Base-by-base conservation (phyloP, 2,113 vertebrate genomes). In the Dryoscopus gambensis region DNA sequence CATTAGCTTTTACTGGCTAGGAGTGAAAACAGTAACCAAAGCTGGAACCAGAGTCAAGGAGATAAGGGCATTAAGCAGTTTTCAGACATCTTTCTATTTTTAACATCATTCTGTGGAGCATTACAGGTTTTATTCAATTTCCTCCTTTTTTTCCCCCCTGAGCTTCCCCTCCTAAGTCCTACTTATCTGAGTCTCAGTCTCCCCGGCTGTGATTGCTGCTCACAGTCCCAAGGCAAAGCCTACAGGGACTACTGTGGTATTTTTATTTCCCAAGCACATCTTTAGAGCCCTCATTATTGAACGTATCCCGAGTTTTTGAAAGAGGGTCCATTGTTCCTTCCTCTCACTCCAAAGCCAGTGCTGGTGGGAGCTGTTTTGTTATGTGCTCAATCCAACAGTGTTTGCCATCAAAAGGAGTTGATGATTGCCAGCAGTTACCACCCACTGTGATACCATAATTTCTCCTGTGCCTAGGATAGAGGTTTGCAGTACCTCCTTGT, bases 1-100 rank as follows among this genome's bases (percentile, higher is more conserved):
- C 94, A 74, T 97, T 96, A 95, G 87, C 86, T 82, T 97, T 97
- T 95, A 63, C 78, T 94, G 90, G 68, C 92, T 88, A 90, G 94
- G 90, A 96, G 92, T 89, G 94, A 94, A 97, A 97, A 95, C 95
- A 95, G 95, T 89, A 93, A 97, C 93, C 75, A 94, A 95, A 95
- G 95, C 94, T 93, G 95, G 91, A 95, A 95, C 81, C 89, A 93
- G 93, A 95, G 68, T 93, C 92, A 56, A 79, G 85, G 76, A 95
- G 93, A 97, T 96, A 96, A 96, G 95, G 87, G 84, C 84, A 96
- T 96, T 96, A 97, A 88, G 91, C 69, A 75, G 73, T 94, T 94
- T 97, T 95, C 91, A 95, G 92, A 93, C 81, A 24, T 90, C 83
- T 92, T 96, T 95, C 91, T 91, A 95, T 95, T 97, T 97, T 96